phyloP scores from a whole-genome alignment of 2,797 vertebrate genomes.

The Sebastes steindachneri region DNA sequence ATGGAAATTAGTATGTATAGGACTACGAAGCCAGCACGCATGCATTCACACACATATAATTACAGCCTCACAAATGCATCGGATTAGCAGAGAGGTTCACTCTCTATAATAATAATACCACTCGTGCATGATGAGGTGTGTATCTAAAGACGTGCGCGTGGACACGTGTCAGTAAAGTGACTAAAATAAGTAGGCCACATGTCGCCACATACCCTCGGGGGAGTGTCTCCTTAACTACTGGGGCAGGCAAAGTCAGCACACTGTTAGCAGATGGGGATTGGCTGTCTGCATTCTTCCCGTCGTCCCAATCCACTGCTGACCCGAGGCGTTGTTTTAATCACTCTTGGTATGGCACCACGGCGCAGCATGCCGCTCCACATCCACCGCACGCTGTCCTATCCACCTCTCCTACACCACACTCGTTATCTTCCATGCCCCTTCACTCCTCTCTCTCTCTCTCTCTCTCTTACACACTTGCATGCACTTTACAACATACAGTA shows the following conservation, averaged over 20 bases:
- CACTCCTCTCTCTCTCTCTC: neutral
- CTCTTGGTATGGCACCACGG: conserved; percentile 45
- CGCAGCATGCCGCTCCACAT: conserved; percentile 15
- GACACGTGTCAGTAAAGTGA: conserved; percentile 24
- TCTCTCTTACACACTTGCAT: conserved; percentile 11
- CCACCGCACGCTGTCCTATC: conserved; percentile 18
- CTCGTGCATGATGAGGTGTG: conserved; percentile 15
- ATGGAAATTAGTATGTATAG: neutral
- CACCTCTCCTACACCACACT: conserved; percentile 5
- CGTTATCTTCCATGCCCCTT: conserved; percentile 1
- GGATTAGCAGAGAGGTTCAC: conserved; percentile 34
- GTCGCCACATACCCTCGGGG: conserved; percentile 36
- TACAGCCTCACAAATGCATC: conserved; percentile 15
- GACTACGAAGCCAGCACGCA: neutral
- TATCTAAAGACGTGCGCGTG: conserved; percentile 7
- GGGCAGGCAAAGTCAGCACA: conserved; percentile 64
- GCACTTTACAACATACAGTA: neutral
- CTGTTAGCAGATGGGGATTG: conserved; percentile 62
- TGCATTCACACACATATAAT: conserved; percentile 18
- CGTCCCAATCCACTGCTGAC: conserved; percentile 64
- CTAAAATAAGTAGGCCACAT: conserved; percentile 48
- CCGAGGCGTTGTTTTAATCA: conserved; percentile 79
- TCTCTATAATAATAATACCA: neutral
- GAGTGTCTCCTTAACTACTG: conserved; percentile 64
- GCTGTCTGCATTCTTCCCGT: conserved; percentile 54